phyloP scores from a whole-genome alignment of 2,888 invertebrate species.

The Phytoseiulus persimilis region DNA sequence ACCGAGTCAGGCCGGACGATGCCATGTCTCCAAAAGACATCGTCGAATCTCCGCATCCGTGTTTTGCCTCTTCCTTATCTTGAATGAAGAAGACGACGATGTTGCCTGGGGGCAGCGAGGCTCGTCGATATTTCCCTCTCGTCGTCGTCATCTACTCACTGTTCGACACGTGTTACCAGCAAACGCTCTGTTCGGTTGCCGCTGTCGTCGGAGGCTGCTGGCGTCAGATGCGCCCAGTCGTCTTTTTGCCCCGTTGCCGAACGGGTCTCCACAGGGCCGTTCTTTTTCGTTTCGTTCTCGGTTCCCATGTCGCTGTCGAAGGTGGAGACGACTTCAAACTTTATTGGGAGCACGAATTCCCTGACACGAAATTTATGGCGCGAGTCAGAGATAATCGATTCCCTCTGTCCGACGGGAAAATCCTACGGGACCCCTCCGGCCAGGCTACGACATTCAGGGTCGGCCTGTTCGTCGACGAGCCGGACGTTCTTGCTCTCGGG shows the following conservation, averaged over 20 bases:
- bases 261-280: not conserved
- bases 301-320: not conserved
- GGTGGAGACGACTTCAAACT: not conserved
- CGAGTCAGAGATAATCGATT: not conserved
- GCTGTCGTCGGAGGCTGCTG: not conserved
- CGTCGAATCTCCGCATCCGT: not conserved
- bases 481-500: not conserved
- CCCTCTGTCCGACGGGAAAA: not conserved
- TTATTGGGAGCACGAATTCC: not conserved
- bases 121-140: not conserved
- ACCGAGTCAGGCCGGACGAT: too few species aligned
- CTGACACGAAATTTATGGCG: not conserved
- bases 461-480: not conserved
- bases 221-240: not conserved
- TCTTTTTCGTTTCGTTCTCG: not conserved
- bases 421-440: not conserved
- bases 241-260: not conserved
- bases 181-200: not conserved
- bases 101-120: not conserved
- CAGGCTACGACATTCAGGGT: not conserved
- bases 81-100: not conserved
- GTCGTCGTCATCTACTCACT: not conserved
- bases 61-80: not conserved
- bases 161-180: not conserved
- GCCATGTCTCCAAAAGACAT: too few species aligned